Percentiles rank a stretch among this genome's conserved stretches.
These are phyloP conservation scores for Condylura cristata DNA, from an alignment of 2,113 vertebrate genomes.

Conservation along the genomic window DNA sequence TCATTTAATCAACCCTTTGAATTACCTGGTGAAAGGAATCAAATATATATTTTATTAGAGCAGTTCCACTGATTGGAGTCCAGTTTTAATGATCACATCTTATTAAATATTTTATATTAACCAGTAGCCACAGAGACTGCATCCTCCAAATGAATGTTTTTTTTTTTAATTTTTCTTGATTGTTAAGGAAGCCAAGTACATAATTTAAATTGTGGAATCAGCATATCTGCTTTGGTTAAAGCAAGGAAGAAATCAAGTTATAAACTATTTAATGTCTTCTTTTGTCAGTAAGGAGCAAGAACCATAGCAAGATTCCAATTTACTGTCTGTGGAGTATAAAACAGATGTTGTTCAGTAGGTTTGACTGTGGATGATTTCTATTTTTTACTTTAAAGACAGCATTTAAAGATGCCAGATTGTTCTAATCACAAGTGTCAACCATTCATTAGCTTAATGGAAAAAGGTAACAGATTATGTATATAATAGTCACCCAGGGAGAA, in stretches of 20 bases:
- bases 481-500: constrained; percentile 69
- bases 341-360: constrained; percentile 46
- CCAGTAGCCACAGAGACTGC: no score
- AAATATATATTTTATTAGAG: neutral
- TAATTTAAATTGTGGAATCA: neutral
- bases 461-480: constrained; percentile 74
- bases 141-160: neutral
- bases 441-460: constrained; percentile 70
- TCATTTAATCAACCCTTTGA: neutral
- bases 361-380: neutral
- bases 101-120: neutral
- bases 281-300: neutral
- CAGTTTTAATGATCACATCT: neutral
- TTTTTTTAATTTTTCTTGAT: neutral
- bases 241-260: neutral
- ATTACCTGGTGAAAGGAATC: neutral
- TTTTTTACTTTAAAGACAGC: constrained; percentile 60
- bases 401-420: constrained; percentile 72
- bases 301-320: neutral
- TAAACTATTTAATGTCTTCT: neutral
- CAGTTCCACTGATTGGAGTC: neutral
- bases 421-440: constrained; percentile 60
- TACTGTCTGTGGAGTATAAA: constrained; percentile 16
- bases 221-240: neutral
- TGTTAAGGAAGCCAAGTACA: neutral